phyloP scores from a whole-genome alignment of 2,888 invertebrate genomes.

The Muschampia plurimacula region DNA sequence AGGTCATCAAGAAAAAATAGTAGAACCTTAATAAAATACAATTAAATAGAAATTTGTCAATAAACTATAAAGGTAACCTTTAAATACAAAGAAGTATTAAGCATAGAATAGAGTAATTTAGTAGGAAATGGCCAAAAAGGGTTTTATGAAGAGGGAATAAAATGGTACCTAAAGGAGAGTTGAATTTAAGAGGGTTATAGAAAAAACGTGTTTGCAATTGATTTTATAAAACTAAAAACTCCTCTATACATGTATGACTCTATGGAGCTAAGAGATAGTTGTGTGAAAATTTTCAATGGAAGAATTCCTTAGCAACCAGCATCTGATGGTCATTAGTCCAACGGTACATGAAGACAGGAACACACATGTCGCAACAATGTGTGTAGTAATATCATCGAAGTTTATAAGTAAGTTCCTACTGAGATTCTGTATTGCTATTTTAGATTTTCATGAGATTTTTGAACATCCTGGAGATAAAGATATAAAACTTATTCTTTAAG shows the following conservation, averaged over 20 bases:
- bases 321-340: conserved; percentile 25
- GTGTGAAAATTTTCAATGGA: conserved; percentile 69
- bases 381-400: neutral
- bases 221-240: conserved; percentile 4
- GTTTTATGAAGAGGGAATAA: neutral
- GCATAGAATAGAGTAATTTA: too few species aligned
- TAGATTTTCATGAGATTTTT: too few species aligned
- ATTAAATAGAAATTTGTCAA: too few species aligned
- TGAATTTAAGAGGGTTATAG: neutral
- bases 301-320: conserved; percentile 19
- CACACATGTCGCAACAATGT: conserved; percentile 49
- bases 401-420: neutral
- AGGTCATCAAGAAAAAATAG: too few species aligned
- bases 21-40: too few species aligned
- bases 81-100: too few species aligned
- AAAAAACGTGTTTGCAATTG: neutral
- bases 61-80: too few species aligned
- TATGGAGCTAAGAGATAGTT: conserved; percentile 59
- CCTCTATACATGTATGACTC: conserved; percentile 45
- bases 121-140: neutral
- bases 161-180: neutral
- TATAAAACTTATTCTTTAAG: too few species aligned
- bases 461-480: too few species aligned
- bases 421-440: neutral
- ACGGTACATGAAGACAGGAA: conserved; percentile 53